These are phyloP conservation scores for Folsomia candida DNA, from an alignment of 2,888 invertebrate species.

Conservation along the genomic window DNA sequence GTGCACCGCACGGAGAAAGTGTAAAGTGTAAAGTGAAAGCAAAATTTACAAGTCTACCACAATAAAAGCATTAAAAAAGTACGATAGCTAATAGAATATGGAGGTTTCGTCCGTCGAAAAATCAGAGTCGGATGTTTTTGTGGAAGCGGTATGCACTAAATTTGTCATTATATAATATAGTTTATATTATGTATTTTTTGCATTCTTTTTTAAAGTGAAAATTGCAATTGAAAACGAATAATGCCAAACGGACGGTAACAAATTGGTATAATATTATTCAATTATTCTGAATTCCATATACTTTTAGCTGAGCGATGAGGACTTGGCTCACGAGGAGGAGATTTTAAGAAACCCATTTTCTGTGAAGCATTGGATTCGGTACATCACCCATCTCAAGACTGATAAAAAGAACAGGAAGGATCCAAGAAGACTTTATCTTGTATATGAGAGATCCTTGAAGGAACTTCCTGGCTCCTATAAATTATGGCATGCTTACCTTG, in stretches of 20 bases:
- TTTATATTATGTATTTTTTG: too few species aligned
- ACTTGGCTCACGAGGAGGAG: constrained; percentile 97
- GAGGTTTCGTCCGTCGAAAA: neutral
- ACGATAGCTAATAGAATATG: neutral
- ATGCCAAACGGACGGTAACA: too few species aligned
- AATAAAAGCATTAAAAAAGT: too few species aligned
- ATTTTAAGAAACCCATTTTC: constrained; percentile 95
- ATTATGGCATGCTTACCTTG: constrained; percentile 94
- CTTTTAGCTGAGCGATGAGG: constrained; percentile 75
- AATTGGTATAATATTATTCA: too few species aligned
- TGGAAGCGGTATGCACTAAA: constrained; percentile 16
- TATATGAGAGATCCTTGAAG: constrained; percentile 93
- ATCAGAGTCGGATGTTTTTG: constrained; percentile 7
- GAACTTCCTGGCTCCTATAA: constrained; percentile 96
- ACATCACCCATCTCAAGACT: constrained; percentile 75
- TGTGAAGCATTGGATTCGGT: constrained; percentile 96
- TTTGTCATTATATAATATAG: neutral
- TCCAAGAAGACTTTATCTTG: constrained; percentile 79
- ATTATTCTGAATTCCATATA: constrained; percentile 12
- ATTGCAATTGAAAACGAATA: neutral
- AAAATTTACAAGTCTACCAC: too few species aligned
- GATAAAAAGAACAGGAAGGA: constrained; percentile 63
- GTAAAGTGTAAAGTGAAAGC: too few species aligned
- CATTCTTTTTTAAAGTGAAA: neutral
- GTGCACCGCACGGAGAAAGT: too few species aligned